Conservation (phyloP, 2,888 invertebrate species). For the Sylvicola cinctus region DNA sequence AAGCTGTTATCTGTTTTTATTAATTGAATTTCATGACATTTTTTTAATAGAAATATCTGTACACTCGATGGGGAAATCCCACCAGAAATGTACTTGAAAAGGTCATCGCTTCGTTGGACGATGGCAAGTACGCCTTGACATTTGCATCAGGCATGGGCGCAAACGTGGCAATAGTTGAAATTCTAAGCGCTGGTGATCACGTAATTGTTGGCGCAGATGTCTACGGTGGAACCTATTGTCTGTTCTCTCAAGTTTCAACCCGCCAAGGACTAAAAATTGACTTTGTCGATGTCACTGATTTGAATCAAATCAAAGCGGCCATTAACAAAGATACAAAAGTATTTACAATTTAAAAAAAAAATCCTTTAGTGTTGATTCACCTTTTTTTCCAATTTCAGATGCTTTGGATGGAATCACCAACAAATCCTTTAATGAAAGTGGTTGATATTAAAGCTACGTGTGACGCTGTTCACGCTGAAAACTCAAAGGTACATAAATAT, state of each 20-base stretch:
- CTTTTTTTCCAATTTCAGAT: slow-evolving; percentile 1
- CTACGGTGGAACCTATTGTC: slow-evolving; percentile 34
- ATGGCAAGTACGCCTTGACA: slow-evolving; percentile 30
- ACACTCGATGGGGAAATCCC: slow-evolving; percentile 40
- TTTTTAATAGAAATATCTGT: slow-evolving; percentile 23
- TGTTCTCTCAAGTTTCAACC: slow-evolving; percentile 11
- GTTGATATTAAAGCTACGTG: slow-evolving; percentile 5
- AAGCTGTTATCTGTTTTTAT: too few species aligned
- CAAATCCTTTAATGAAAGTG: slow-evolving; percentile 7
- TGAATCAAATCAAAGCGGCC: slow-evolving; percentile 6
- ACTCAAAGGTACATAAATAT: background rate
- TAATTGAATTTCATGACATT: too few species aligned
- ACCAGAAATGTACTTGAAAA: slow-evolving; percentile 33
- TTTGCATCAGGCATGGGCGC: slow-evolving; percentile 39
- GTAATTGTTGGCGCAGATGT: slow-evolving; percentile 37
- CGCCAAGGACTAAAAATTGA: slow-evolving; percentile 6
- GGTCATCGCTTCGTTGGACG: slow-evolving; percentile 36
- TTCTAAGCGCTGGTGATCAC: slow-evolving; percentile 36
- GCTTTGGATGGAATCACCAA: slow-evolving; percentile 6
- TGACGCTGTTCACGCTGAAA: background rate
- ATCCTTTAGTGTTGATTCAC: background rate
- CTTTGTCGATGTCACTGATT: slow-evolving; percentile 8
- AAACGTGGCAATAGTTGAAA: slow-evolving; percentile 27
- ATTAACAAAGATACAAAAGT: slow-evolving; percentile 6
- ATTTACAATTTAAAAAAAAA: background rate